These are phyloP conservation scores for Scylla paramamosain DNA, from an alignment of 1,140 invertebrate genomes.

Conservation along the genomic window DNA sequence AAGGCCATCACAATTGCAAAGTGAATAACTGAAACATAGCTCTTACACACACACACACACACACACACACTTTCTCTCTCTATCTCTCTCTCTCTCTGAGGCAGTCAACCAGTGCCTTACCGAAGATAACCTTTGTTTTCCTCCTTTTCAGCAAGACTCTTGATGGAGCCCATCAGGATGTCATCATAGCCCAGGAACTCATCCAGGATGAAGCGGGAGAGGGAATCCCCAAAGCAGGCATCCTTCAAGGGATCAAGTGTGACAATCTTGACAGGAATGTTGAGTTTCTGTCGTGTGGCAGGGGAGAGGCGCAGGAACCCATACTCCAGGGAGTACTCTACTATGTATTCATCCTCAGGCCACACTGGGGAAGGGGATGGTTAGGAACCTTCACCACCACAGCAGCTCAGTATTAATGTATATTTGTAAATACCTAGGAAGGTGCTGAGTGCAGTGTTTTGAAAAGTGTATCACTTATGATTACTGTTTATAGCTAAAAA, in stretches of 20 bases:
- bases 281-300: constrained; percentile 89
- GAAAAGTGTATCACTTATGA: background rate
- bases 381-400: background rate
- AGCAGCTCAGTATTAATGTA: too few relatives aligned
- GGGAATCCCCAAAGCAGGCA: constrained; percentile 95
- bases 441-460: too few relatives aligned
- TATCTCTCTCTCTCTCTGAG: too few relatives aligned
- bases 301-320: constrained; percentile 95
- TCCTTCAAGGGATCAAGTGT: constrained; percentile 93
- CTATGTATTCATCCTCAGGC: constrained; percentile 96
- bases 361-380: constrained; percentile 82
- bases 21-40: too few relatives aligned
- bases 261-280: constrained; percentile 96
- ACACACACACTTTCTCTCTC: too few relatives aligned
- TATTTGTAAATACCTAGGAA: background rate
- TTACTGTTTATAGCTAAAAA: background rate
- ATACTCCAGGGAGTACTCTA: constrained; percentile 98
- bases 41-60: too few relatives aligned
- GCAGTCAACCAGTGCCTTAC: constrained; percentile 80
- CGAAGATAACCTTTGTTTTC: constrained; percentile 97
- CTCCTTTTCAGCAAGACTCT: constrained; percentile 95
- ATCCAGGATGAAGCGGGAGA: constrained; percentile 94
- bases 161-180: constrained; percentile 97
- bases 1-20: too few relatives aligned
- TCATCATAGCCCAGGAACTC: constrained; percentile 98